Evolutionary conservation across 2,888 invertebrate species (phyloP), one percentile per base, ranked within the genome.

Genomic region (Siphonodentalium dalli): DNA sequence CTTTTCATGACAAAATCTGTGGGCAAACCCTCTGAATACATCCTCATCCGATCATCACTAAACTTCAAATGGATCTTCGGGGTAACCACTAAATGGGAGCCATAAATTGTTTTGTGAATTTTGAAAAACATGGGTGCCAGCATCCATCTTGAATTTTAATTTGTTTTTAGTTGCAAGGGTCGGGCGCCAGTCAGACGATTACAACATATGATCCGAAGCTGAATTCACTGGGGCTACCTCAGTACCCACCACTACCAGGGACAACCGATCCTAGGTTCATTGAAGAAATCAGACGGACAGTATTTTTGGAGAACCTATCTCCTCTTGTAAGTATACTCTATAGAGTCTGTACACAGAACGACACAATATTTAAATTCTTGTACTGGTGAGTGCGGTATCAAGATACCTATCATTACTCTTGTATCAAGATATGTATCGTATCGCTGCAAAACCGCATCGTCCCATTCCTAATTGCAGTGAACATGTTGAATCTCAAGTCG

Each of bases 211-310:
- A 99, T 82, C 95, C 96, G 0, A 90, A 91, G 74, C 83, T 99
- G 61, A 87, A 88, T 23, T 78, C 80, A 9, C 74, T 89, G 54
- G 91, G 91, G 35, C 83, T 99, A 47, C 92, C 96, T 0, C 87
- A 89, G 3, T 99, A 99, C 82, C 99, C 99, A 6, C 90, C 72
- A 55, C 74, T 73, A 63, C 82, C 77, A 46, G 77, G 65, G 24
- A 74, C 58, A 53, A 89, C 90, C 71, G 96, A 96, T 80, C 88
- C 90, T 3, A 86, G 90, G 18, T 91, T 92, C 81, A 91, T 96
- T 56, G 97, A 99, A 82, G 98, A 99, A 84, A 94, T 97, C 24
- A 87, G 99, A 24, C 87, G 99, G 61, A 99, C 99, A 0, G 85
- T 97, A 8, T 86, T 95, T 49, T 87, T 95, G 2, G 87, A 90